A percentile compares a stretch with the other conserved stretches of the same genome.
Conservation (phyloP, 2,797 vertebrate genomes). For the Xenops minutus region DNA sequence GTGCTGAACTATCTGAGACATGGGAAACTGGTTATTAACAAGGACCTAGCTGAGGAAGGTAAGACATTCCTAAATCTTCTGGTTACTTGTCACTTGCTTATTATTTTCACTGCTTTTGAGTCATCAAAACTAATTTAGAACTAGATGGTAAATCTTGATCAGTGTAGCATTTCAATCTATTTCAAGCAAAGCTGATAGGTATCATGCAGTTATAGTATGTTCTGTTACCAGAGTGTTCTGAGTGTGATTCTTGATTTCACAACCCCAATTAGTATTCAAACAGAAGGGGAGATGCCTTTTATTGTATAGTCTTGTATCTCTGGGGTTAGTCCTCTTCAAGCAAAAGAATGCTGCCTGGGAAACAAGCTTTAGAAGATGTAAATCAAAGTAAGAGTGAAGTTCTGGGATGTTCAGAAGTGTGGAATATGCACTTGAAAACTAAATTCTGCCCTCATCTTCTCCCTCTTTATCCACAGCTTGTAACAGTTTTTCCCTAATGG, state of each 20-base stretch:
- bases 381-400: background rate
- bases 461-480: background rate
- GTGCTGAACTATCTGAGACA: constrained; percentile 98
- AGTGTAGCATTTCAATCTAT: background rate
- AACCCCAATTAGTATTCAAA: background rate
- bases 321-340: background rate
- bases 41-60: constrained; percentile 98
- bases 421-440: background rate
- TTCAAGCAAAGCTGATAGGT: background rate
- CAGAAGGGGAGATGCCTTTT: background rate
- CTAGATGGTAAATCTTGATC: background rate
- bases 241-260: background rate
- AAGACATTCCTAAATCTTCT: constrained; percentile 13
- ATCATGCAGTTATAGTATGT: background rate
- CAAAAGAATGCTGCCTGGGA: background rate
- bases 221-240: background rate
- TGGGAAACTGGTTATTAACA: constrained; percentile 97
- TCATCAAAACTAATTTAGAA: background rate
- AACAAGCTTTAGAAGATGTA: background rate
- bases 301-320: background rate
- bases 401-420: background rate
- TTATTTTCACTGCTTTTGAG: background rate
- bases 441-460: background rate
- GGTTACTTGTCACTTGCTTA: background rate
- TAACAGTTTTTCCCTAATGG: background rate